phyloP scores from a whole-genome alignment of 2,113 vertebrate species.

The Centrocercus urophasianus region DNA sequence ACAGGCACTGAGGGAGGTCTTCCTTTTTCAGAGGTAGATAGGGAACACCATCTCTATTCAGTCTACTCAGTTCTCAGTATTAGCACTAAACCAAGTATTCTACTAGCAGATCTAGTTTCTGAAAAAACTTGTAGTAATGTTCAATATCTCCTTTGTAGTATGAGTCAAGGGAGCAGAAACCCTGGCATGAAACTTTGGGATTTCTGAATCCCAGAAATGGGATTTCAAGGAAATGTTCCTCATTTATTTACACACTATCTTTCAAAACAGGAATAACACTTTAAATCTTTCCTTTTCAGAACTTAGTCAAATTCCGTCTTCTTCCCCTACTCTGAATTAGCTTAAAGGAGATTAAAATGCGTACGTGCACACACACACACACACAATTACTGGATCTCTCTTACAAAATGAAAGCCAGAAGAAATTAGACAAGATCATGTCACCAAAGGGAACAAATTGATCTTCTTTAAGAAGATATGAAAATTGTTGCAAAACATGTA shows the following conservation, averaged over 20 bases:
- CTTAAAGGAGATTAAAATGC: background rate
- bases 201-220: background rate
- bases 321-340: background rate
- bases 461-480: background rate
- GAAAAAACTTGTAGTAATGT: background rate
- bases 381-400: background rate
- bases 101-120: background rate
- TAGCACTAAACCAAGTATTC: background rate
- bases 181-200: background rate
- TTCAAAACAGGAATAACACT: background rate
- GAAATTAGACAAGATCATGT: background rate
- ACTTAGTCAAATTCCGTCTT: background rate
- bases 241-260: background rate
- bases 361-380: too few species aligned
- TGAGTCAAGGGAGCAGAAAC: accelerated
- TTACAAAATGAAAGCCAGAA: background rate
- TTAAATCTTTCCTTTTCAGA: background rate
- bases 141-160: background rate
- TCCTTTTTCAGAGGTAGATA: background rate
- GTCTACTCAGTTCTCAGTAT: background rate
- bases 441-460: background rate
- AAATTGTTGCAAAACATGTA: background rate
- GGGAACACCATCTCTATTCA: background rate
- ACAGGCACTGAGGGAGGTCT: background rate
- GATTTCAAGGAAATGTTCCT: background rate